These are phyloP conservation scores for Ia io DNA, from an alignment of 2,113 vertebrate genomes.

Conservation along the genomic window DNA sequence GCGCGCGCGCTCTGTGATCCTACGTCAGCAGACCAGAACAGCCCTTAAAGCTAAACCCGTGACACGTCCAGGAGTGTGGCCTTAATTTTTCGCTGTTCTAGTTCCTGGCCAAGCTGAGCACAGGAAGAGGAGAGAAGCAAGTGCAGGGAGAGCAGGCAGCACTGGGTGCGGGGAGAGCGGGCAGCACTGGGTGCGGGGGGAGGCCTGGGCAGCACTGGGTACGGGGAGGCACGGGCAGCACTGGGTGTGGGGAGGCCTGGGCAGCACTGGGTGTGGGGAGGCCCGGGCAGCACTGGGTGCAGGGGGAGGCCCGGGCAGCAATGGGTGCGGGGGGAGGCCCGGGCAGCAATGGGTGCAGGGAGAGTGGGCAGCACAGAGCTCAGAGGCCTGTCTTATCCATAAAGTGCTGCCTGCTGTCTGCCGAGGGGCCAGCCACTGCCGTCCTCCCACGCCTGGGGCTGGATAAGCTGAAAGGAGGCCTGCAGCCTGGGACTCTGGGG, in stretches of 20 bases:
- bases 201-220: no score
- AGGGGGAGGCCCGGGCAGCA: no score
- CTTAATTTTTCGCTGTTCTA: neutral
- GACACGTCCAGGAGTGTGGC: neutral
- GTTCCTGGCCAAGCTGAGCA: neutral
- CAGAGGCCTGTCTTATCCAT: neutral
- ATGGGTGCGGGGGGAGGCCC: no score
- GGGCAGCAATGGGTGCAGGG: no score
- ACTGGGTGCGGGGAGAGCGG: no score
- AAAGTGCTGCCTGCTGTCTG: neutral
- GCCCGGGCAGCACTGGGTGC: no score
- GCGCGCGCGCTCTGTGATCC: accelerated
- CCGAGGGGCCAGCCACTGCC: accelerated
- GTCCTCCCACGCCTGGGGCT: neutral
- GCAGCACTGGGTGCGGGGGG: no score
- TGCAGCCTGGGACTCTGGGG: neutral
- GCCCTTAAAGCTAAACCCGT: neutral
- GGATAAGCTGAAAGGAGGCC: neutral
- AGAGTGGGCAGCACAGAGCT: no score
- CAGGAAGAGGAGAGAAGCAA: neutral
- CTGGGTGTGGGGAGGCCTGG: no score
- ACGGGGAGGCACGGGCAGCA: no score
- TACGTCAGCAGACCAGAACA: neutral
- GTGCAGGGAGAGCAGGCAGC: no score
- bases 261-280: no score